A percentile compares a stretch with the other conserved stretches of the same genome.
phyloP scores from a whole-genome alignment of 1,140 invertebrate genomes.

The Drosophila pruinosa region DNA sequence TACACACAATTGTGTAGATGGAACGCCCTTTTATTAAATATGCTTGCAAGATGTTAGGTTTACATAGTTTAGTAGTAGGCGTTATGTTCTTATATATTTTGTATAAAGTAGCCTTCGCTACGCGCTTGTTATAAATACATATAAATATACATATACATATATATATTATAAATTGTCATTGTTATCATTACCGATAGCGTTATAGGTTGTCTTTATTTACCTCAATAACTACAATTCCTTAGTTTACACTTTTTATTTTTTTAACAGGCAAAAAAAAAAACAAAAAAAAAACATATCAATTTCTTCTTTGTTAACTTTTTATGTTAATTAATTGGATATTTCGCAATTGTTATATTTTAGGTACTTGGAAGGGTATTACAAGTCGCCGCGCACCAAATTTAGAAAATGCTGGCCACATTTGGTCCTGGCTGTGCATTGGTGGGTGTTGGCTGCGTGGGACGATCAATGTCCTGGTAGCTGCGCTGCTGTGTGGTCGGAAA shows the following conservation, averaged over 20 bases:
- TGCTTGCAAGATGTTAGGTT: conserved; percentile 44
- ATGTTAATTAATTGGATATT: neutral
- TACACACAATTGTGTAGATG: neutral
- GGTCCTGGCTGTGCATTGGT: conserved; percentile 73
- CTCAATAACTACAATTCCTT: conserved; percentile 4
- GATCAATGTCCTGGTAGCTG: conserved; percentile 81
- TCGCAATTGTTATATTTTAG: conserved; percentile 6
- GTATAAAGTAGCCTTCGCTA: conserved; percentile 48
- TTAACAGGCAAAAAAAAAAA: conserved; percentile 28
- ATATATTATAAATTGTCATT: conserved; percentile 13
- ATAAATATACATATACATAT: conserved; percentile 36
- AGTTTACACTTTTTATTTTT: neutral
- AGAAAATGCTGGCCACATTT: conserved; percentile 81
- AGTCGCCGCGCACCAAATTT: conserved; percentile 12
- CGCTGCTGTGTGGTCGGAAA: conserved; percentile 78
- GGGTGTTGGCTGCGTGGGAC: conserved; percentile 75
- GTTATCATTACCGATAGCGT: too few species aligned
- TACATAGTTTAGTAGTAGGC: conserved; percentile 46
- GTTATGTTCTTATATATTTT: conserved; percentile 55
- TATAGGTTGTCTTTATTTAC: conserved; percentile 46
- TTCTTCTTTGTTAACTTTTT: conserved; percentile 14
- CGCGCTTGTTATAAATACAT: conserved; percentile 45
- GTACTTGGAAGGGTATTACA: conserved; percentile 58
- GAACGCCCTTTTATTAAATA: conserved; percentile 30
- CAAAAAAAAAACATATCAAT: neutral